phyloP scores from a whole-genome alignment of 1,140 invertebrate species.

The Bombus consobrinus region DNA sequence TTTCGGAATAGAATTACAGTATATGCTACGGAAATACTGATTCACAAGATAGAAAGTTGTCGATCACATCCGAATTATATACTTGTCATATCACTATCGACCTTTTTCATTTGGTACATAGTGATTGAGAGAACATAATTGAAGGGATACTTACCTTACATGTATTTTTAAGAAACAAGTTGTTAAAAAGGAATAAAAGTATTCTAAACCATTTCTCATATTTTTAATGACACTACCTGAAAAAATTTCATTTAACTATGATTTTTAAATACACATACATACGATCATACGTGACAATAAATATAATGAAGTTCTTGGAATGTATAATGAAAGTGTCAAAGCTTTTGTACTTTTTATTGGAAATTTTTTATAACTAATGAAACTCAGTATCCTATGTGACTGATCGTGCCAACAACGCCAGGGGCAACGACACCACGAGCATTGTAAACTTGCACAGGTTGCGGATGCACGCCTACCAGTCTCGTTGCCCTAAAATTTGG shows the following conservation, averaged over 20 bases:
- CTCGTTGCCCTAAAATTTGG: conserved; percentile 65
- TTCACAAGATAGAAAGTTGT: background rate
- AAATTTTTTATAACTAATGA: background rate
- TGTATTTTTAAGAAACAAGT: background rate
- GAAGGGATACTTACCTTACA: background rate
- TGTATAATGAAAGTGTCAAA: background rate
- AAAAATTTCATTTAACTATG: background rate
- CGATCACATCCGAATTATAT: background rate
- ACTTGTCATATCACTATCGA: background rate
- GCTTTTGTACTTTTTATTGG: background rate
- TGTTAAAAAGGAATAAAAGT: no score
- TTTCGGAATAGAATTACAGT: background rate
- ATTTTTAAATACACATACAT: background rate
- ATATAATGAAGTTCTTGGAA: background rate
- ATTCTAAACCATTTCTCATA: no score
- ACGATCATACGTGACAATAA: background rate
- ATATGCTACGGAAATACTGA: background rate
- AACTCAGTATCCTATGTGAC: conserved; percentile 66
- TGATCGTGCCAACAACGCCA: conserved; percentile 67
- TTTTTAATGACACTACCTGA: background rate
- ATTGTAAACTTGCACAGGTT: conserved; percentile 71
- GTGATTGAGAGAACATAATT: background rate
- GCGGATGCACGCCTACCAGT: conserved; percentile 35
- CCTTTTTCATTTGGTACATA: background rate
- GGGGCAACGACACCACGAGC: conserved; percentile 66